A percentile compares a stretch with the other conserved stretches of the same genome.
Evolutionary conservation across 2,113 vertebrate genomes (phyloP).

Genomic region (Petromus typicus): DNA sequence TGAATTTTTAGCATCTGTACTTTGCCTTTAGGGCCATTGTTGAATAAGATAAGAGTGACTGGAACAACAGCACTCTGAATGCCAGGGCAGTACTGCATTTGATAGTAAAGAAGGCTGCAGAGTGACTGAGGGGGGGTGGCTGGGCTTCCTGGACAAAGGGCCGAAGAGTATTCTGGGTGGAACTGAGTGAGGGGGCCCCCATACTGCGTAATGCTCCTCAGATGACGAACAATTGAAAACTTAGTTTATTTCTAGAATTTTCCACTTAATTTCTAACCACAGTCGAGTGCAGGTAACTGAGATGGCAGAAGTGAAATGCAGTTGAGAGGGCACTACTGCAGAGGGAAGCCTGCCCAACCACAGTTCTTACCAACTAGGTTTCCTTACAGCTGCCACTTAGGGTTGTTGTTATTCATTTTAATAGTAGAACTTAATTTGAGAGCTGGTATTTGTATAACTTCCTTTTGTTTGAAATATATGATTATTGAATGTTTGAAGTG

Average conservation of each 20-base stretch:
- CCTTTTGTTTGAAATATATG: constrained; percentile 39
- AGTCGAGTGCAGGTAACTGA: neutral
- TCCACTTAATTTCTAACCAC: neutral
- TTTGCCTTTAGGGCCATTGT: neutral
- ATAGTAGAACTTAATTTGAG: constrained; percentile 50
- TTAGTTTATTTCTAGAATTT: neutral
- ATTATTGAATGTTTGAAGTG: neutral
- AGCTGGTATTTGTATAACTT: neutral
- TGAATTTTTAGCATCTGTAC: neutral
- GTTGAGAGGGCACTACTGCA: neutral
- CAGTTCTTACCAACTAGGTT: neutral
- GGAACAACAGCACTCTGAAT: neutral
- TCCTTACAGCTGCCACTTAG: neutral
- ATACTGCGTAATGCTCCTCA: neutral
- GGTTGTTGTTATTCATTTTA: constrained; percentile 13
- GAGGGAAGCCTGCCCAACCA: neutral
- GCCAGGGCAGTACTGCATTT: neutral
- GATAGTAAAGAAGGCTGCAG: neutral
- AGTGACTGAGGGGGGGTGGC: neutral
- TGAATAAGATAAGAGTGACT: neutral
- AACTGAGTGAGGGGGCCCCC: too few relatives aligned
- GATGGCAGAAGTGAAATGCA: neutral
- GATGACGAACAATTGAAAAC: neutral
- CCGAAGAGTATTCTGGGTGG: neutral
- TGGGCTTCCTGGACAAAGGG: neutral